Evolutionary conservation across 1,140 invertebrate species (phyloP).

Genomic region (Rhagoletis zephyria): DNA sequence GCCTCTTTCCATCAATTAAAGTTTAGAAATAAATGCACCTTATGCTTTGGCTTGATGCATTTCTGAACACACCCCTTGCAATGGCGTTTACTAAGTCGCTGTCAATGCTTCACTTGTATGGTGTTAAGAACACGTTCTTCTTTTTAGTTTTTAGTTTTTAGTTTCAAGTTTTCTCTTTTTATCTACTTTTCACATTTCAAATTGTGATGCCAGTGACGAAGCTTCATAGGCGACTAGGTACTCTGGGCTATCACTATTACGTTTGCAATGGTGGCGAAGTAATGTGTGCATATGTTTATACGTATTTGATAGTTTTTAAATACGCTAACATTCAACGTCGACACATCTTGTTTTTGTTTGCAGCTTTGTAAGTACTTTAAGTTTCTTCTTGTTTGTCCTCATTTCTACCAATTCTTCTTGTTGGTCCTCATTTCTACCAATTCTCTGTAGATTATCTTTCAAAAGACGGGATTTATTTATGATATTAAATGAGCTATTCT

Average conservation of each 20-base stretch:
- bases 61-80: too few relatives aligned
- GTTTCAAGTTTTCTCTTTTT: not conserved
- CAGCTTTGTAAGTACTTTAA: not conserved
- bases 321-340: conserved; percentile 40
- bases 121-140: conserved; percentile 7
- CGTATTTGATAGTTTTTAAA: not conserved
- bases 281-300: not conserved
- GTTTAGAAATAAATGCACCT: too few relatives aligned
- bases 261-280: conserved; percentile 1
- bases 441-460: too few relatives aligned
- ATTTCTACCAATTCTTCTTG: not conserved
- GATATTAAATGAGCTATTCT: too few relatives aligned
- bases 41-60: too few relatives aligned
- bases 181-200: not conserved
- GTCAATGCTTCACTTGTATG: not conserved
- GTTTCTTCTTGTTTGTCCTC: not conserved
- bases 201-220: conserved; percentile 39
- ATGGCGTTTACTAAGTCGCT: too few relatives aligned
- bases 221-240: not conserved
- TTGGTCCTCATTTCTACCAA: too few relatives aligned
- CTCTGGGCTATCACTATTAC: not conserved
- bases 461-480: not conserved
- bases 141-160: not conserved
- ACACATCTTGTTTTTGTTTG: not conserved
- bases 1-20: too few relatives aligned